Base-by-base conservation (phyloP, 1,140 invertebrate genomes). In the Drosophila punjabiensis region DNA sequence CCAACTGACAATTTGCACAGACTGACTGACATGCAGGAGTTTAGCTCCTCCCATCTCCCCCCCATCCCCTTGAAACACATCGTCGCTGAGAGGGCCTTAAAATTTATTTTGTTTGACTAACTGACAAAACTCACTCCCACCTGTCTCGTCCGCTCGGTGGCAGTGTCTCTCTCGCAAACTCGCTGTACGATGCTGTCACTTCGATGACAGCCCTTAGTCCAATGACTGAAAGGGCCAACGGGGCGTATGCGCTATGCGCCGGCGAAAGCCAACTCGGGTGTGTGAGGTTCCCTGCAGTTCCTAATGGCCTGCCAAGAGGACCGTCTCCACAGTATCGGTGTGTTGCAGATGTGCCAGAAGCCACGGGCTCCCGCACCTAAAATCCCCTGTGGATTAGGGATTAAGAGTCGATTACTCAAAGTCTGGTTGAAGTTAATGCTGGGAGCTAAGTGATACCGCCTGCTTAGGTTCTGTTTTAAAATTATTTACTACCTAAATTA, bases 371-470 rank as follows among this genome's bases (percentile, higher is more conserved):
- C 82, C 97, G 97, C 13, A 97, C 93, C 3, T 96, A 92, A 3
- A 96, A 94, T 2, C 95, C 95, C 3, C 96, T 97, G 81, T 95
- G 94, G 70, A 95, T 96, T 93, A 97, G 96, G 0, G 97, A 97
- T 6, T 96, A 96, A 91, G 97, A 96, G 35, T 97, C 96, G 32
- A 24, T 32, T 20, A 20, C 56, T 30, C 20, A 39, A 98, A 92
- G 3, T 96, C 96, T 11, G 56, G 32, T 28, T 37, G 11, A 24
- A 24, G 53, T 16, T 16, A 35, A 56, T 24, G 53, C 53, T 37
- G 53, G 8, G 1, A 24, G 53, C 5, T 37, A 56, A 24, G 55
- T 58, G 33, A 16, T 56, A 37, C 33, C 18, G 5, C 5, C 8
- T n/a, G 16, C 20, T 11, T n/a, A 11, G 14, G 14, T 6, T 24